Base-by-base conservation (phyloP, 2,113 vertebrate genomes). In the Megatriorchis doriae region DNA sequence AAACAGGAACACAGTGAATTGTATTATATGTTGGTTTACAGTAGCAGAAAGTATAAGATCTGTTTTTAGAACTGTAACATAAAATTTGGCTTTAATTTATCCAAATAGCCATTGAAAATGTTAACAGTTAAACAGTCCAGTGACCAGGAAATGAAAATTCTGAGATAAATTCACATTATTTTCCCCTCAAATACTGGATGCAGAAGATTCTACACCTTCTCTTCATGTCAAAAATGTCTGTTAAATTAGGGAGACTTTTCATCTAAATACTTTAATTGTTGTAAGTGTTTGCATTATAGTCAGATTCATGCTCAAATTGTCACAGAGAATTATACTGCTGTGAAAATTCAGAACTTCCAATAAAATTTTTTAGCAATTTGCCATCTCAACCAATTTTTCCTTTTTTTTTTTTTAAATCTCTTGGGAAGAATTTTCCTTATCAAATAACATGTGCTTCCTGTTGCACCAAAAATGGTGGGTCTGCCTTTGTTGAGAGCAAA, bases 1-100 rank as follows among this genome's bases (percentile, higher is more conserved):
- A 89, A 97, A 50, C 12, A 93, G 93, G 96, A 84, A 43, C 83
- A 42, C 65, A 61, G 68, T 21, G 19, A 90, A n/a, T 96, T 14
- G 5, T 58, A 25, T 72, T 45, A 38, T 68, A 18, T 23, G 34
- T 91, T 81, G 53, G 62, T 90, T 93, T 74, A 73, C 70, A 84
- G 88, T 83, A 93, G 63, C 85, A 96, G 47, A 38, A 94, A 65
- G 32, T 66, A n/a, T 32, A 36, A 82, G 36, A 61, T 72, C 56
- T 78, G 40, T 4, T 45, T 87, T 80, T 73, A 65, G 58, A 71
- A 42, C n/a, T 29, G 48, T 8, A 19, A 38, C 23, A 4, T n/a
- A 67, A 78, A 70, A 27, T 48, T 61, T 92, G 42, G 31, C 36
- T 72, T 55, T 83, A 71, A 59, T 94, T 88, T 73, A 26, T 81